A percentile compares a stretch with the other conserved stretches of the same genome.
Evolutionary conservation across 2,797 vertebrate genomes (phyloP).

Genomic region (Otus scops): DNA sequence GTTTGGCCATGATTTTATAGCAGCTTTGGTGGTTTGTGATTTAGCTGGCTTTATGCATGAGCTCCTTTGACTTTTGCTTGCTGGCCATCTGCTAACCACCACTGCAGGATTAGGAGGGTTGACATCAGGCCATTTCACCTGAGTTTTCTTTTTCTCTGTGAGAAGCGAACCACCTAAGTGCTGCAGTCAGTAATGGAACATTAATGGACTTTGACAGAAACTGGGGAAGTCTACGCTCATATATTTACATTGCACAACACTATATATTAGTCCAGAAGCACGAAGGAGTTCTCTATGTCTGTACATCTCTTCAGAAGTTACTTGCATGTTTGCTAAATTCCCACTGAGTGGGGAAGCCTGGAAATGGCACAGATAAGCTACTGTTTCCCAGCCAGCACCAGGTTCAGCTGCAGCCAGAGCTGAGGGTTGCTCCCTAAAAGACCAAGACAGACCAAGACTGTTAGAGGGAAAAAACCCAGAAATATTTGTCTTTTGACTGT

Average conservation of each 20-base stretch:
- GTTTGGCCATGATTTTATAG: constrained; percentile 51
- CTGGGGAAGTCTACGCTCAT: neutral
- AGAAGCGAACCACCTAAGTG: neutral
- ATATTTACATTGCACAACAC: neutral
- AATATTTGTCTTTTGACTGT: neutral
- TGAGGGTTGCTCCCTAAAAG: neutral
- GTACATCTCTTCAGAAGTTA: neutral
- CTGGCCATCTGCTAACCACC: neutral
- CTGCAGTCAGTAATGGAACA: neutral
- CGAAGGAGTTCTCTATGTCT: neutral
- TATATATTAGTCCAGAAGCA: neutral
- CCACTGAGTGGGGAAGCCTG: neutral
- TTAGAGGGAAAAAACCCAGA: neutral
- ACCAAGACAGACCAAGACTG: neutral
- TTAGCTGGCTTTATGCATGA: neutral
- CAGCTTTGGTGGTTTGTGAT: constrained; percentile 47
- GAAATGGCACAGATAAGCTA: neutral
- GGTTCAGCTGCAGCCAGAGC: neutral
- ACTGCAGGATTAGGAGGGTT: neutral
- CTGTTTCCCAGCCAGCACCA: neutral
- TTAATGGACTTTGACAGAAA: neutral
- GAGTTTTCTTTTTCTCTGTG: neutral
- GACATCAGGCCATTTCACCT: neutral
- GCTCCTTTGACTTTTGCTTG: constrained; percentile 10
- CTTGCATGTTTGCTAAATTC: neutral